Evolutionary conservation across 1,140 invertebrate genomes (phyloP), one percentile per base, ranked within the genome.

Genomic region (Atta colombica): DNA sequence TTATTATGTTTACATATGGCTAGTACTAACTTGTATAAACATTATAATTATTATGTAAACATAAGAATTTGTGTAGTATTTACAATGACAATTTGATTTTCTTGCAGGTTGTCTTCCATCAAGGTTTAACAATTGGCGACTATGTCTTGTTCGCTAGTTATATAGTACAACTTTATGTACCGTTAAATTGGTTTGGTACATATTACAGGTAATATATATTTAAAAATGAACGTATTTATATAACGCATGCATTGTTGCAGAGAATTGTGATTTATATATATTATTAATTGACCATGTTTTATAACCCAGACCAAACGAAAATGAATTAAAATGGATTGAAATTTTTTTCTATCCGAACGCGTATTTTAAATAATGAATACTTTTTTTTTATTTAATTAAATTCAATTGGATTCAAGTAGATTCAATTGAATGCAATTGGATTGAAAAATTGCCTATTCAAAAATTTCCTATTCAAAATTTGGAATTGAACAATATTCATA

Each of bases 101-200:
- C 21, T 66, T 18, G 0, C 28, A 75, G 63, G 14, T 77, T 31
- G 39, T 72, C 0, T 91, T 96, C 65, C 95, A 96, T 21, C 93
- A 97, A 84, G 96, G 96, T 8, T 95, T 99, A 21, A 98, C 98
- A 1, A 97, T 99, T 53, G 99, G 99, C 81, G 99, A 99, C 92
- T 99, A 99, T 95, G 98, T 99, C 6, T 96, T 99, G 1, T 99
- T 99, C 95, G 97, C 98, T 0, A 98, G 98, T 21, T 99, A 99
- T 92, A 98, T 99, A n/a, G 97, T 98, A 69, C 99, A 99, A 94
- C 95, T 99, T n/a, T 99, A 99, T 93, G 97, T 98, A 28, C 99
- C 99, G 0, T 95, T 99, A 2, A 99, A 99, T 95, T 99, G 98
- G 97, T 99, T 99, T 94, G 99, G 99, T 21, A 99, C 99, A n/a